Evolutionary conservation across 2,113 vertebrate genomes (phyloP), one percentile per base, ranked within the genome.

Genomic region (Spea bombifrons): DNA sequence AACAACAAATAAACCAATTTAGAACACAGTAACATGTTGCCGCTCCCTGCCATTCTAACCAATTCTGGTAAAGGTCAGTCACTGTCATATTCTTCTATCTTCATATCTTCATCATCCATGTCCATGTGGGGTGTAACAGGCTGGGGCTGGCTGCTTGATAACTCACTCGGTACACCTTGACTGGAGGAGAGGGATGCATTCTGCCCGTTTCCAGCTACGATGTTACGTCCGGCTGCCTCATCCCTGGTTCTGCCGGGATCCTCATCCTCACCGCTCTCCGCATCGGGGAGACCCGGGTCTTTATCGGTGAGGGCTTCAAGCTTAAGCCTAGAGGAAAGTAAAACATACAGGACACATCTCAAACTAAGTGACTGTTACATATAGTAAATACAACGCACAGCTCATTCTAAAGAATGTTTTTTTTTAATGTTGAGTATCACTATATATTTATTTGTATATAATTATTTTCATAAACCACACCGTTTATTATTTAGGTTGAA

Each of bases 41-140:
- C 57, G 49, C 3, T 66, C 30, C 30, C 30, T 30, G 30, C 30
- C 30, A 1, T 30, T 30, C 30, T 30, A 30, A 30, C 30, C 30
- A 30, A 30, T 30, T 52, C 9, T 52, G 50, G 9, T 52, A 52
- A 10, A 64, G 5, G 66, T 88, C 83, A 95, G 71, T 96, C 94
- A 47, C 94, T 97, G 75, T 91, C 91, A 12, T 89, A 98, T 45
- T 97, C 95, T 81, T 97, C 95, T 71, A 98, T 98, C 15, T 85
- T 17, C 47, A 94, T 3, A 0, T 95, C 93, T 0, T 94, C 91
- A 0, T 94, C 93, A 10, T 94, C 92, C 66, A 91, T 5, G 5
- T 93, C 71, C 44, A 78, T 89, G 70, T 92, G 90, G 3, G 83
- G 83, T 10, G 88, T 79, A 2, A 87, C 73, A 3, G 93, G 92